These are phyloP conservation scores for Gobiocypris rarus DNA, from an alignment of 2,113 vertebrate species.

Conservation along the genomic window DNA sequence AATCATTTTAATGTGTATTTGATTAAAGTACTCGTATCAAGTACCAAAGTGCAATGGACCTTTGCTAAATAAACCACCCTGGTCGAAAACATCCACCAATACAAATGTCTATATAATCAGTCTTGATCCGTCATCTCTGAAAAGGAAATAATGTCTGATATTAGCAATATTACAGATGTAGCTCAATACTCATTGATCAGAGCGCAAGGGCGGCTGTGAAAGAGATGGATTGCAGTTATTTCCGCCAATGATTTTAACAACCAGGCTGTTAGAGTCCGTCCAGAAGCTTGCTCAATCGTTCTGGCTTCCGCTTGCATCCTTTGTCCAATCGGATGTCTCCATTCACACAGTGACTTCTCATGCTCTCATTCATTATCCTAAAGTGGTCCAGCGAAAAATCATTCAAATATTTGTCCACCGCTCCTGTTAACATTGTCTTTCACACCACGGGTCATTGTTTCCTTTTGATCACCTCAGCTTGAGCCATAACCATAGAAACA, in stretches of 20 bases:
- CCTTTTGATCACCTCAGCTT: slow-evolving; percentile 27
- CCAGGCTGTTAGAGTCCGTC: slow-evolving; percentile 62
- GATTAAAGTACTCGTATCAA: too few relatives aligned
- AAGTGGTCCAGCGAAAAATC: slow-evolving; percentile 26
- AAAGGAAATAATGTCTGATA: slow-evolving; percentile 67
- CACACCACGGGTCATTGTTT: background rate
- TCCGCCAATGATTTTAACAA: slow-evolving; percentile 80
- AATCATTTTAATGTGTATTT: too few relatives aligned
- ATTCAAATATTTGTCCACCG: slow-evolving; percentile 25
- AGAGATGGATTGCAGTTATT: slow-evolving; percentile 76
- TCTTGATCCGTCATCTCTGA: slow-evolving; percentile 47
- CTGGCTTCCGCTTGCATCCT: background rate
- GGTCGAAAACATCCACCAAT: background rate
- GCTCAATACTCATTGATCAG: slow-evolving; percentile 72
- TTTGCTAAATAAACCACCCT: background rate
- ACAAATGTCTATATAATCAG: background rate
- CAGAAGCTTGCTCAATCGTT: slow-evolving; percentile 49
- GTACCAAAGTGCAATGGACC: background rate
- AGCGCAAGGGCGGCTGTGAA: slow-evolving; percentile 55
- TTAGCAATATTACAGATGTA: slow-evolving; percentile 74
- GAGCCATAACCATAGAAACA: slow-evolving; percentile 19
- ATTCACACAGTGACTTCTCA: background rate
- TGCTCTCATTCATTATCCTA: background rate
- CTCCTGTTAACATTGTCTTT: background rate
- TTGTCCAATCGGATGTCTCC: slow-evolving; percentile 15